A percentile compares a stretch with the other conserved stretches of the same genome.
phyloP scores from a whole-genome alignment of 2,113 vertebrate genomes.

The Acrocephalus arundinaceus region DNA sequence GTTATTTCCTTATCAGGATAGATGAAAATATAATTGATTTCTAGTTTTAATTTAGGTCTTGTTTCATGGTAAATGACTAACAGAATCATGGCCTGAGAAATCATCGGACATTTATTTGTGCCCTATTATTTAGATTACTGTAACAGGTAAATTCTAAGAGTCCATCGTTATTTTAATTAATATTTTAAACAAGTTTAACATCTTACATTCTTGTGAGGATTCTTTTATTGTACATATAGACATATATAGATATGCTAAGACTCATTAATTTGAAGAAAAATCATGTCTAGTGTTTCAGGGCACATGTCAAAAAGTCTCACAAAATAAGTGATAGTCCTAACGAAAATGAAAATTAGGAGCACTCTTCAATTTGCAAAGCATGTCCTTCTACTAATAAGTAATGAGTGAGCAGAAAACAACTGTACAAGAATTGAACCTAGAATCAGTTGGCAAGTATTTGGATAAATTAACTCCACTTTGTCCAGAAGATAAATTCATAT shows the following conservation, averaged over 20 bases:
- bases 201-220: not conserved
- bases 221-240: not conserved
- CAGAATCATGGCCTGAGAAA: not conserved
- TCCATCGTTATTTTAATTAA: not conserved
- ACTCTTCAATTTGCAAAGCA: not conserved
- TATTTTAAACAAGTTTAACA: not conserved
- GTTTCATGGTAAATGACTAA: not conserved
- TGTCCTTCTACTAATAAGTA: not conserved
- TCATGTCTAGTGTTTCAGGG: not conserved
- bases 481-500: not conserved
- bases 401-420: not conserved
- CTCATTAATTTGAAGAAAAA: not conserved
- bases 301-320: not conserved
- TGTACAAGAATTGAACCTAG: rapidly evolving
- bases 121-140: not conserved
- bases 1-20: not conserved
- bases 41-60: not conserved
- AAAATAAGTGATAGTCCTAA: not conserved
- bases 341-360: not conserved
- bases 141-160: not conserved
- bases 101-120: not conserved
- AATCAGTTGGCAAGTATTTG: not conserved
- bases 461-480: not conserved
- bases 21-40: not conserved
- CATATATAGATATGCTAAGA: not conserved